Evolutionary conservation across 1,140 invertebrate genomes (phyloP), one percentile per base, ranked within the genome.

Genomic region (Calliopsis andreniformis): DNA sequence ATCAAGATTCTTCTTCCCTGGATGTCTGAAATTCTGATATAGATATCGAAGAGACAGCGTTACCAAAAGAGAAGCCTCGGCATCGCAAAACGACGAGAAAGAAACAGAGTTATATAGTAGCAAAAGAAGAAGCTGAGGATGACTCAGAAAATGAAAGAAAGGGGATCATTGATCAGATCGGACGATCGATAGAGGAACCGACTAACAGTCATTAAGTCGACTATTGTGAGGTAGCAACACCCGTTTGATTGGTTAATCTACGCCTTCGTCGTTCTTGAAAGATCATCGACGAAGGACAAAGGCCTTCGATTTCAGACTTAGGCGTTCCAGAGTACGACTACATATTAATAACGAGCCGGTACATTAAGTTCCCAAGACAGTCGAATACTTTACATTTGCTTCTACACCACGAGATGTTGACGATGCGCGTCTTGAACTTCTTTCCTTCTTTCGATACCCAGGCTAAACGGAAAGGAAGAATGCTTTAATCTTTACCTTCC

Each of bases 181-280:
- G 55, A 59, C 75, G 69, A 84, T 77, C 82, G 80, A 87, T 86
- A 79, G 76, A 79, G 59, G 73, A 70, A 56, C 76, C 73, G 79
- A 39, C 78, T 83, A 86, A 87, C 79, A 82, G 84, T 91, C 88
- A 89, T 90, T 88, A 90, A 89, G 83, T 62, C 78, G 62, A 76
- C 86, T 64, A 90, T 90, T 89, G 89, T 90, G 83, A 78, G 84
- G 80, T 85, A 84, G 83, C 83, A 82, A 84, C 78, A 83, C 80
- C 75, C 83, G 77, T 89, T 90, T 90, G 89, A 91, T 91, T 91
- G 88, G 88, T 90, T 84, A 91, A 91, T 90, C 88, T 88, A 76
- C 79, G 63, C 78, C 76, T 68, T 68, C 63, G 61, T 76, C 79
- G 73, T 77, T 73, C 42, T 47, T 56, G 63, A 79, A 67, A 63